Evolutionary conservation across 2,888 invertebrate genomes (phyloP).

Genomic region (Coelopa pilipes): DNA sequence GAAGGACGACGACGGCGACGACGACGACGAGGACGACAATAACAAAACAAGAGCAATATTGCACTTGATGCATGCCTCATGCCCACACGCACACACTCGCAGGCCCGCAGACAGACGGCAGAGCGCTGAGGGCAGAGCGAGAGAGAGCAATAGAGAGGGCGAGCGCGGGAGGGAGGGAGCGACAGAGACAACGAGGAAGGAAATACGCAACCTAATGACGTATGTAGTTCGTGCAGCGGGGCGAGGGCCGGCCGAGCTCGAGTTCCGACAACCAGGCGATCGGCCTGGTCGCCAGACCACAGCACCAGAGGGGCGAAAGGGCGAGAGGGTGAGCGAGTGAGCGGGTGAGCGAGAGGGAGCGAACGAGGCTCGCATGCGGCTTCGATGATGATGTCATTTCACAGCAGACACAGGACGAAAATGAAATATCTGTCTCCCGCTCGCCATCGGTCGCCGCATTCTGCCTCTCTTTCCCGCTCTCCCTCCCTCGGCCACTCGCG

Average conservation of each 20-base stretch:
- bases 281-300: not conserved
- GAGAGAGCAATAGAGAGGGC: no score
- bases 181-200: slow-evolving; percentile 1
- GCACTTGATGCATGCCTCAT: slow-evolving; percentile 22
- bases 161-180: not conserved
- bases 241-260: not conserved
- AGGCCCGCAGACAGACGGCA: no score
- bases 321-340: not conserved
- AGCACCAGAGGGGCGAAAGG: not conserved
- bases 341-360: not conserved
- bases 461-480: not conserved
- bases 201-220: slow-evolving; percentile 30
- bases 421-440: slow-evolving; percentile 12
- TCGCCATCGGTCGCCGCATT: not conserved
- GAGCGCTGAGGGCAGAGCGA: no score
- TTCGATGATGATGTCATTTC: slow-evolving; percentile 32
- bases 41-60: slow-evolving; percentile 19
- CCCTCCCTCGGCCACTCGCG: not conserved
- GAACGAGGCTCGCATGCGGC: slow-evolving; percentile 2
- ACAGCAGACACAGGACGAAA: slow-evolving; percentile 28
- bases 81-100: slow-evolving; percentile 13
- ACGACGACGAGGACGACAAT: slow-evolving; percentile 4
- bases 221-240: not conserved
- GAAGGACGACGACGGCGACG: not conserved
- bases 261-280: not conserved